Evolutionary conservation across 2,797 vertebrate species (phyloP).

Genomic region (Liasis olivaceus): DNA sequence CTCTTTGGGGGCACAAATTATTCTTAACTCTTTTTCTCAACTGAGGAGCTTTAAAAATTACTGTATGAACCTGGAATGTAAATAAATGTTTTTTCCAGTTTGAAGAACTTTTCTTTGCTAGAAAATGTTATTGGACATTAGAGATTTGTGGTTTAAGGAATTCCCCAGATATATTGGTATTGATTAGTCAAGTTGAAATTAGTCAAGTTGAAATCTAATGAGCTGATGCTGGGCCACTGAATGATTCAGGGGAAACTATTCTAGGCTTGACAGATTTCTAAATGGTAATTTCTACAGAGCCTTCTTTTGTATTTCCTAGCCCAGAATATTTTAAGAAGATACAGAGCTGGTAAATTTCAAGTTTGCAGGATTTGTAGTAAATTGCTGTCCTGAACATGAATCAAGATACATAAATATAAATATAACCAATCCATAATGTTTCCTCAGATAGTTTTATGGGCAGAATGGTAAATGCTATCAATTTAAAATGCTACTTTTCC

Average conservation of each 20-base stretch:
- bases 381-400: not conserved
- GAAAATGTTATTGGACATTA: not conserved
- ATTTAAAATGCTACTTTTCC: not conserved
- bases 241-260: not conserved
- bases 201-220: not conserved
- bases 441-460: not conserved
- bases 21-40: not conserved
- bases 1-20: not conserved
- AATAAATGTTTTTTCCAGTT: not conserved
- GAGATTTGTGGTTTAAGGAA: not conserved
- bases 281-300: not conserved
- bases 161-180: not conserved
- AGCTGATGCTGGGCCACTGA: not conserved
- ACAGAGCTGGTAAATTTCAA: not conserved
- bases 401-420: conserved; percentile 2
- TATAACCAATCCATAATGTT: not conserved
- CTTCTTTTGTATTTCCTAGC: not conserved
- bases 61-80: not conserved
- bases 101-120: not conserved
- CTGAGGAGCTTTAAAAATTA: not conserved
- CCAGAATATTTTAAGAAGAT: not conserved
- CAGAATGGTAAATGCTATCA: not conserved
- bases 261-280: not conserved
- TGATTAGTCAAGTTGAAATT: not conserved
- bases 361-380: conserved; percentile 1